A percentile compares a stretch with the other conserved stretches of the same genome.
Evolutionary conservation across 2,113 vertebrate genomes (phyloP).

Genomic region (Thomomys bottae): DNA sequence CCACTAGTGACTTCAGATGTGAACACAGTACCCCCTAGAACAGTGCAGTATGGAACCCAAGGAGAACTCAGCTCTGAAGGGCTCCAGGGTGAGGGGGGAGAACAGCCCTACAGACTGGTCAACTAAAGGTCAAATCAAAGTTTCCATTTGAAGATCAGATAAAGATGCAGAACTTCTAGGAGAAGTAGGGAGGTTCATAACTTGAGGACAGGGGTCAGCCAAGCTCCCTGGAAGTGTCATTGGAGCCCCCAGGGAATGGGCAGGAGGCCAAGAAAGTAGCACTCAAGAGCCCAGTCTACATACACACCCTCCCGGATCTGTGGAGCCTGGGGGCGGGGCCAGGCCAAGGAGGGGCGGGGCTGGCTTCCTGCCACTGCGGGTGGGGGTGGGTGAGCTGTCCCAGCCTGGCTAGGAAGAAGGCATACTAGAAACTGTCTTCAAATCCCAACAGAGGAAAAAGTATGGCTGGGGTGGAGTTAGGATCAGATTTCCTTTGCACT

Average conservation of each 20-base stretch:
- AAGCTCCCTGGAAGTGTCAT: background rate
- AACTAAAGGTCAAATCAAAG: slow-evolving; percentile 55
- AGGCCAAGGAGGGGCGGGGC: background rate
- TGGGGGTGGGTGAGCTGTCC: background rate
- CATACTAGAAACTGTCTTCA: background rate
- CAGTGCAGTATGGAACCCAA: background rate
- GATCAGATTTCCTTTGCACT: background rate
- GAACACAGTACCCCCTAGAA: background rate
- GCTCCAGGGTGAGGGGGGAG: background rate
- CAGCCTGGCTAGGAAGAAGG: background rate
- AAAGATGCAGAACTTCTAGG: background rate
- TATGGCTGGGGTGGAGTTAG: background rate
- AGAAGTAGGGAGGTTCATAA: background rate
- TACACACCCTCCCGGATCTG: slow-evolving; percentile 51
- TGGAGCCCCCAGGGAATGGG: slow-evolving; percentile 54
- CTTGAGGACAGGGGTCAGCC: background rate
- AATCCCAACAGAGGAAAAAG: background rate
- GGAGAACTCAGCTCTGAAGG: background rate
- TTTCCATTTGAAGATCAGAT: background rate
- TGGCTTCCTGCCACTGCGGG: slow-evolving; percentile 37
- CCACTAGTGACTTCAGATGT: background rate
- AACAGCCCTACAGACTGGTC: background rate
- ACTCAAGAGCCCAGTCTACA: background rate
- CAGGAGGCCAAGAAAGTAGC: slow-evolving; percentile 39
- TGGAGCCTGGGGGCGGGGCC: slow-evolving; percentile 32